phyloP scores from a whole-genome alignment of 1,140 invertebrate species.

The Bombus superbus region DNA sequence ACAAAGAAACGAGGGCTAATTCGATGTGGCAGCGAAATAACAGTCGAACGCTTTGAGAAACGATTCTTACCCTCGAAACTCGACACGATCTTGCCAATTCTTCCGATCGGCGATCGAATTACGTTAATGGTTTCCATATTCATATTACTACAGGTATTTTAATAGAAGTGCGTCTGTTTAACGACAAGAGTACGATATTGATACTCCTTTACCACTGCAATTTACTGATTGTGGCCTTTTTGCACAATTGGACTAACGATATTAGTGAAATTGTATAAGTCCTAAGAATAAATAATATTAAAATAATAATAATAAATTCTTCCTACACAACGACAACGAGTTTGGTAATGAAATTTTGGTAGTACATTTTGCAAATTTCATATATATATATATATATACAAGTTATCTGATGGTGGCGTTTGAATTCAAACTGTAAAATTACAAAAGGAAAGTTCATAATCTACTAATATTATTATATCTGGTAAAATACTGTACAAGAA shows the following conservation, averaged over 20 bases:
- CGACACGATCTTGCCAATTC: not conserved
- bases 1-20: conserved; percentile 62
- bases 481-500: too few species aligned
- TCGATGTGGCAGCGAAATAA: conserved; percentile 64
- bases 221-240: too few species aligned
- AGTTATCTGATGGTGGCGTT: too few species aligned
- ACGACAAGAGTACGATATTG: too few species aligned
- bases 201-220: too few species aligned
- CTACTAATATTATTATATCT: not conserved
- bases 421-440: not conserved
- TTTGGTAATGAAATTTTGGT: not conserved
- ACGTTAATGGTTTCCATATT: not conserved
- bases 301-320: not conserved
- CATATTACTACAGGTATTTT: too few species aligned
- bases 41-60: conserved; percentile 43
- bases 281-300: too few species aligned
- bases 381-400: too few species aligned
- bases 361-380: too few species aligned
- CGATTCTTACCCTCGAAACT: not conserved
- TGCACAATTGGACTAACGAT: too few species aligned
- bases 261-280: not conserved
- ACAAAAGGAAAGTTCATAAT: not conserved
- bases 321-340: not conserved
- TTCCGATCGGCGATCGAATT: not conserved
- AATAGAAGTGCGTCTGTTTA: too few species aligned